Conservation (phyloP, 2,888 invertebrate species). For the Ischnus inquisitorius region DNA sequence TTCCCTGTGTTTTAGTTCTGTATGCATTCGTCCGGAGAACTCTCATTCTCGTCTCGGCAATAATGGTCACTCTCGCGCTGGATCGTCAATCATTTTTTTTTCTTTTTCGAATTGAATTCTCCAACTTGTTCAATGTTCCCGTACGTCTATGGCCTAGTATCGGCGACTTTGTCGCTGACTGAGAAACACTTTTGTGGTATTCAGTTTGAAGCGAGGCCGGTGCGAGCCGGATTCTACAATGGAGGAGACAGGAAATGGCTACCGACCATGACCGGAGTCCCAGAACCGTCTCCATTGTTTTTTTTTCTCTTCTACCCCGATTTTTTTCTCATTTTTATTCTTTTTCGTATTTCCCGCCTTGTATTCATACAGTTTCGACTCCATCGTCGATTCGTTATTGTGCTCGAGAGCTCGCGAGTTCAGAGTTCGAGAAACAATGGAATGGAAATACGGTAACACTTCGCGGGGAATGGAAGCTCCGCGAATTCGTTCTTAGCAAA, state of each 20-base stretch:
- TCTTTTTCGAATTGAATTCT: conserved; percentile 2
- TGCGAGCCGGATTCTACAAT: conserved; percentile 57
- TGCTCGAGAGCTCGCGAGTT: not conserved
- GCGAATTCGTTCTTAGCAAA: conserved; percentile 3
- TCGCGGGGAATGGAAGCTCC: not conserved
- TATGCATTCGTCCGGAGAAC: conserved; percentile 25
- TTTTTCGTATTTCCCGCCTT: conserved; percentile 12
- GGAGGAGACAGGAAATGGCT: conserved; percentile 65
- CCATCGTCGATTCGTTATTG: not conserved
- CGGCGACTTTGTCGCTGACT: not conserved
- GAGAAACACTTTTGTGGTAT: conserved; percentile 30
- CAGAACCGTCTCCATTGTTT: conserved; percentile 63
- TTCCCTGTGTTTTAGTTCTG: conserved; percentile 5
- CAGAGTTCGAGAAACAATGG: not conserved
- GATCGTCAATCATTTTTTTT: not conserved
- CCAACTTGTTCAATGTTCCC: not conserved
- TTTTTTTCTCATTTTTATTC: not conserved
- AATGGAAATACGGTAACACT: not conserved
- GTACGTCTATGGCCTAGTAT: not conserved
- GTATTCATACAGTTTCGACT: not conserved
- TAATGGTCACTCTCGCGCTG: conserved; percentile 7
- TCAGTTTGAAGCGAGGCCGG: conserved; percentile 40
- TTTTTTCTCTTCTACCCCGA: conserved; percentile 35
- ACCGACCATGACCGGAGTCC: conserved; percentile 66
- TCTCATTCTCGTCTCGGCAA: conserved; percentile 24